phyloP scores from a whole-genome alignment of 2,113 vertebrate species.

The Hyaena hyaena region DNA sequence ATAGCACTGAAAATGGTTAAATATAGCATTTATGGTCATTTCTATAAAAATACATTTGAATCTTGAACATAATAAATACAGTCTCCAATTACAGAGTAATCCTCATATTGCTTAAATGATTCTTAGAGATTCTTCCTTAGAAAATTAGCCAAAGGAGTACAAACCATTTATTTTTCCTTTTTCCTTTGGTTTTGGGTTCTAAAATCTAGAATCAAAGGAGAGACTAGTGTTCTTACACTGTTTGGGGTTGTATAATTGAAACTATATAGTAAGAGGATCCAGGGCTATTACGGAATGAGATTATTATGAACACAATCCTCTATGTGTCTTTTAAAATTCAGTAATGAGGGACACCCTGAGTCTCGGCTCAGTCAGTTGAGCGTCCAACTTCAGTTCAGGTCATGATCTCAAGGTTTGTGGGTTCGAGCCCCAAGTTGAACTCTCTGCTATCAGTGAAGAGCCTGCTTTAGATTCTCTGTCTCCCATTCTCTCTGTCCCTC shows the following conservation, averaged over 20 bases:
- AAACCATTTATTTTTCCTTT: background rate
- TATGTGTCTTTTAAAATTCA: constrained; percentile 20
- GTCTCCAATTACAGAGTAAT: constrained; percentile 16
- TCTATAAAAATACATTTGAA: background rate
- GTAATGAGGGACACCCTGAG: background rate
- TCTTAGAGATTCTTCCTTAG: background rate
- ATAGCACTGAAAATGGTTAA: background rate
- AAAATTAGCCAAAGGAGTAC: background rate
- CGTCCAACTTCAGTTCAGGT: too few species aligned
- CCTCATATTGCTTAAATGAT: background rate
- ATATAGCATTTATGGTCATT: background rate
- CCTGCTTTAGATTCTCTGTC: too few species aligned
- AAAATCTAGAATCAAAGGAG: background rate
- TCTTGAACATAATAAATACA: background rate
- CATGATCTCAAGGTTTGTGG: too few species aligned
- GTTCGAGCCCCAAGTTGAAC: too few species aligned
- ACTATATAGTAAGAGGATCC: background rate
- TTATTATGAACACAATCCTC: background rate
- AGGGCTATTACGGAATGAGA: background rate
- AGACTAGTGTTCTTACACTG: background rate
- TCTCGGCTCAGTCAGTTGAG: too few species aligned
- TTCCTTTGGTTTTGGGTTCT: constrained; percentile 6
- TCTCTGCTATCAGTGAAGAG: too few species aligned
- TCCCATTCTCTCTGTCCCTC: too few species aligned
- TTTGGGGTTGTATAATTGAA: background rate